Evolutionary conservation across 2,113 vertebrate genomes (phyloP).

Genomic region (Copsychus sechellarum): DNA sequence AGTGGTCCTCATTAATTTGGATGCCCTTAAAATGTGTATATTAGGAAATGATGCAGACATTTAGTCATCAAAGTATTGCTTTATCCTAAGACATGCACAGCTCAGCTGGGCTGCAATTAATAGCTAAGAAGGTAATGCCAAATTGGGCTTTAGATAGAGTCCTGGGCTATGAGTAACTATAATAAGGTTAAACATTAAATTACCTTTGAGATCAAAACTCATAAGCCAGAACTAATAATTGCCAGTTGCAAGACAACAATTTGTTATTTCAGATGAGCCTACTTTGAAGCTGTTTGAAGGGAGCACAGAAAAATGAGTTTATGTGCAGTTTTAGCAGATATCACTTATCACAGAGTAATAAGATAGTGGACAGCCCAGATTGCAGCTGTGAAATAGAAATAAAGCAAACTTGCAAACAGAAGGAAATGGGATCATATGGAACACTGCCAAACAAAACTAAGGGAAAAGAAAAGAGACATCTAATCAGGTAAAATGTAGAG

Average conservation of each 20-base stretch:
- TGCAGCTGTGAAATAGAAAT: constrained; percentile 20
- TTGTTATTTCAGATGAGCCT: constrained; percentile 58
- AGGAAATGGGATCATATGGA: not conserved
- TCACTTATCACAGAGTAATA: constrained; percentile 17
- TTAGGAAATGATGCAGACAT: not conserved
- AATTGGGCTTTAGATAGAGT: constrained; percentile 59
- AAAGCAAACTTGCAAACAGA: constrained; percentile 14
- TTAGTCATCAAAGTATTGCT: constrained; percentile 27
- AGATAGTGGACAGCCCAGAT: not conserved
- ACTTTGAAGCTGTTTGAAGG: constrained; percentile 32
- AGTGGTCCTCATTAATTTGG: not conserved
- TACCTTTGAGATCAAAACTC: constrained; percentile 71
- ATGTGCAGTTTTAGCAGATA: constrained; percentile 14
- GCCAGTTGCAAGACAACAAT: constrained; percentile 40
- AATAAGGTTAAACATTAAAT: constrained; percentile 69
- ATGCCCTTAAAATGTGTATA: not conserved
- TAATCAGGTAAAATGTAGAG: not conserved
- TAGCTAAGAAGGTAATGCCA: constrained; percentile 64
- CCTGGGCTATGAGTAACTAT: constrained; percentile 59
- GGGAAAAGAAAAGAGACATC: not conserved
- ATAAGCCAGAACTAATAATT: constrained; percentile 68
- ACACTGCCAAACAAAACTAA: not conserved
- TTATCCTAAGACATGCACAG: not conserved
- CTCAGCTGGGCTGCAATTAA: constrained; percentile 58
- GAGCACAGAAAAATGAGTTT: constrained; percentile 41